Evolutionary conservation across 2,888 invertebrate genomes (phyloP).

Genomic region (Parnassius mnemosyne): DNA sequence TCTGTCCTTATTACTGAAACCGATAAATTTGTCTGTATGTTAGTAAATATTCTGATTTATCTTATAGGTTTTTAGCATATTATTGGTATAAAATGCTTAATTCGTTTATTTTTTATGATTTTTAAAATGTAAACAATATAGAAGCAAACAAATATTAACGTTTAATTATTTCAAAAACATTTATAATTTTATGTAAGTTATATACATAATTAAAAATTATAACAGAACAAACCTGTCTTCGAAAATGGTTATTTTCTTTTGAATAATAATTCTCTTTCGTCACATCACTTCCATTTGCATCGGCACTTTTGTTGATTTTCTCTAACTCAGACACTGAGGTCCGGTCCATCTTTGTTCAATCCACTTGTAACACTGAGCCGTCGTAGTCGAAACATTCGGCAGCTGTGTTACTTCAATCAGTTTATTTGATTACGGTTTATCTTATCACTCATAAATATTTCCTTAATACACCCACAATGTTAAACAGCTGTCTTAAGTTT

Average conservation of each 20-base stretch:
- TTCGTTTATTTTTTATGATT: too few species aligned
- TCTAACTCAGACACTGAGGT: conserved; percentile 53
- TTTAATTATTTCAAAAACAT: too few species aligned
- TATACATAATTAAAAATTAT: too few species aligned
- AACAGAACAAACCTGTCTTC: conserved; percentile 61
- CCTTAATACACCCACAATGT: conserved; percentile 22
- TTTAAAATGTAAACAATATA: too few species aligned
- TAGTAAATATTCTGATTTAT: too few species aligned
- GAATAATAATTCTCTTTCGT: conserved; percentile 38
- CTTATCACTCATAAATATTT: conserved; percentile 36
- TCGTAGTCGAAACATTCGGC: conserved; percentile 28
- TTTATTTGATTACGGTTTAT: conserved; percentile 35
- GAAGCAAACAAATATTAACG: too few species aligned
- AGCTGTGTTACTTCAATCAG: conserved; percentile 33
- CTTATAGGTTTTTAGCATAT: too few species aligned
- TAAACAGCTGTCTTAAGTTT: conserved; percentile 17
- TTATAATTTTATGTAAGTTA: conserved; percentile 24
- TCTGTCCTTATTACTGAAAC: too few species aligned
- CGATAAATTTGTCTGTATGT: too few species aligned
- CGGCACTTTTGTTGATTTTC: conserved; percentile 54
- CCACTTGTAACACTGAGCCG: conserved; percentile 44
- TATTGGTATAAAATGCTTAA: too few species aligned
- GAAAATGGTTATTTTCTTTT: conserved; percentile 46
- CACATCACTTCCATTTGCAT: conserved; percentile 46
- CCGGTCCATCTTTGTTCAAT: conserved; percentile 53